Percentiles rank a stretch among this genome's conserved stretches.
phyloP scores from a whole-genome alignment of 2,113 vertebrate genomes.

The Callochromis pleurospilus region DNA sequence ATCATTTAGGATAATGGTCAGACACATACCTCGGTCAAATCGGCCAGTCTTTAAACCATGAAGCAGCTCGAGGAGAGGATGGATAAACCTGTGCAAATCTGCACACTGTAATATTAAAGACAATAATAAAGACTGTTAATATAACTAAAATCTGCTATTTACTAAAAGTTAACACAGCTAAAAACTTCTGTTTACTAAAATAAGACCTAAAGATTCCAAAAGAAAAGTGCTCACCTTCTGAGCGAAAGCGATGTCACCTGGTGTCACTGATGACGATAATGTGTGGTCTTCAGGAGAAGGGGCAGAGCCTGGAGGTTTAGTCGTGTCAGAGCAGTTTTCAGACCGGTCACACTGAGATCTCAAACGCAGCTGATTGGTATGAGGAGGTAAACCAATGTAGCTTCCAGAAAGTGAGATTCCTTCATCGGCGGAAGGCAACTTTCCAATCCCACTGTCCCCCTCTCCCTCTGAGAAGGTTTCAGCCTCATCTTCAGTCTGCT shows the following conservation, averaged over 20 bases:
- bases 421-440: background rate
- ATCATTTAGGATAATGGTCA: background rate
- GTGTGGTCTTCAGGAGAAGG: background rate
- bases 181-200: background rate
- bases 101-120: slow-evolving; percentile 69
- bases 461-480: slow-evolving; percentile 69
- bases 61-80: slow-evolving; percentile 77
- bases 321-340: background rate
- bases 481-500: slow-evolving; percentile 68
- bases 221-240: slow-evolving; percentile 72
- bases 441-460: slow-evolving; percentile 10
- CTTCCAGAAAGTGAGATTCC: background rate
- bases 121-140: background rate
- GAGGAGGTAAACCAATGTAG: background rate
- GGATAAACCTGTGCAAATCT: slow-evolving; percentile 80
- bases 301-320: background rate
- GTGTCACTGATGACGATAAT: slow-evolving; percentile 32
- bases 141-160: background rate
- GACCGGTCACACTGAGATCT: background rate
- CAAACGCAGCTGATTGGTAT: background rate
- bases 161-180: background rate
- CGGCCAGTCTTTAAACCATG: slow-evolving; percentile 80
- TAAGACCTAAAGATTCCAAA: background rate
- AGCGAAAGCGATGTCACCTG: slow-evolving; percentile 80
- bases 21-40: slow-evolving; percentile 77